These are phyloP conservation scores for Ostrea denselamellosa DNA, from an alignment of 1,140 invertebrate species.

Conservation along the genomic window DNA sequence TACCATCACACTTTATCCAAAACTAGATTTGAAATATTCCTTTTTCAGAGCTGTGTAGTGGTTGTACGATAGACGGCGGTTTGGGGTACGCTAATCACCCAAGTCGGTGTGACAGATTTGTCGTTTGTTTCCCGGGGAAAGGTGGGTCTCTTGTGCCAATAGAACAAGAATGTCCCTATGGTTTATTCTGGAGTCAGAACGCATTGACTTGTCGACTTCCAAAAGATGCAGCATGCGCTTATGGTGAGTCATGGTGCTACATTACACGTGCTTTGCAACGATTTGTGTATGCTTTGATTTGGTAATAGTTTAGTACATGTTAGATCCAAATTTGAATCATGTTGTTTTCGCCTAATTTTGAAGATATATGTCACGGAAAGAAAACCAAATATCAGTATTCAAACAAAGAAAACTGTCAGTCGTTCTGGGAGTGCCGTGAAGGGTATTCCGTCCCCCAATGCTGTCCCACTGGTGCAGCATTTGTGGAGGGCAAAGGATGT, in stretches of 20 bases:
- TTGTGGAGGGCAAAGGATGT: constrained; percentile 48
- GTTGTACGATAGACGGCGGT: constrained; percentile 55
- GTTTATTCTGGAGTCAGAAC: constrained; percentile 54
- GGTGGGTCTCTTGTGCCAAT: constrained; percentile 42
- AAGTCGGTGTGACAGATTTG: constrained; percentile 49
- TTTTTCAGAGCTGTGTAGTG: constrained; percentile 49
- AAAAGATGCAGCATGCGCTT: constrained; percentile 51
- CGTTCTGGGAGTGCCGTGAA: constrained; percentile 51
- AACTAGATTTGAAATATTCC: not conserved
- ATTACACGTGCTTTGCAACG: no score
- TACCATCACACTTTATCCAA: no score
- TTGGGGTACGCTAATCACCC: constrained; percentile 53
- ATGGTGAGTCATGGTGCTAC: constrained; percentile 44
- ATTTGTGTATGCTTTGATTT: no score
- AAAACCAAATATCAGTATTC: constrained; percentile 46
- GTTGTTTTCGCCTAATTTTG: not conserved
- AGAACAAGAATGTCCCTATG: constrained; percentile 51
- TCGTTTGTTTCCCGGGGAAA: constrained; percentile 49
- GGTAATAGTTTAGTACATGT: not conserved
- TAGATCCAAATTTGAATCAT: no score
- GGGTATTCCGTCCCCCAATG: constrained; percentile 49
- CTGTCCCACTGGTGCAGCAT: constrained; percentile 46
- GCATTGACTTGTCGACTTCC: constrained; percentile 51
- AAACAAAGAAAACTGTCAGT: constrained; percentile 41
- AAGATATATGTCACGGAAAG: constrained; percentile 45